These are phyloP conservation scores for Cantharis flavilabris DNA, from an alignment of 2,888 invertebrate species.

Conservation along the genomic window DNA sequence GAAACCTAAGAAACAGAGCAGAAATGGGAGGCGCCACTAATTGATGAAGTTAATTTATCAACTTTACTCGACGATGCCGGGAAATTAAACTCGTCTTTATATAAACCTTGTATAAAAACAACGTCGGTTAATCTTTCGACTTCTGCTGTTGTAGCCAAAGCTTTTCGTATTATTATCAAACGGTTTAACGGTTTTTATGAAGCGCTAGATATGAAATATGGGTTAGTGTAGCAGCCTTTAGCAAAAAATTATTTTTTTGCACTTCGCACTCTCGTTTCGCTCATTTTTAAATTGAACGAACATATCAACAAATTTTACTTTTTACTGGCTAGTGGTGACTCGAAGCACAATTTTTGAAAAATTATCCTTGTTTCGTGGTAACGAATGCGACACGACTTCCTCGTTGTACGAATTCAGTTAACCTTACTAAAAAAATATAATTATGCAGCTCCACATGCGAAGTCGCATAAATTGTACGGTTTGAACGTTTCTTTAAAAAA, in stretches of 20 bases:
- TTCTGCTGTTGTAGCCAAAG: slow-evolving; percentile 31
- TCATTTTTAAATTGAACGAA: not conserved
- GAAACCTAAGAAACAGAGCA: slow-evolving; percentile 32
- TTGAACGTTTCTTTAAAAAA: not conserved
- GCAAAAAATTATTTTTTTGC: not conserved
- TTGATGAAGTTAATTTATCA: slow-evolving; percentile 42
- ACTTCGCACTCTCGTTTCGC: not conserved
- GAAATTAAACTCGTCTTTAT: slow-evolving; percentile 39
- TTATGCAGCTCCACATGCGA: not conserved
- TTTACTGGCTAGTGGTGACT: no score
- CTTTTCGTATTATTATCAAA: slow-evolving; percentile 31
- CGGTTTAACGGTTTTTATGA: slow-evolving; percentile 27
- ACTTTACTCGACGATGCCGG: slow-evolving; percentile 39
- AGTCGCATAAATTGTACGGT: not conserved
- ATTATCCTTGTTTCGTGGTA: no score
- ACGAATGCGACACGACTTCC: not conserved
- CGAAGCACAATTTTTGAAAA: no score
- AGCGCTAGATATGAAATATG: slow-evolving; percentile 26
- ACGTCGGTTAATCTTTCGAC: slow-evolving; percentile 34
- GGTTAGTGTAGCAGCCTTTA: slow-evolving; percentile 17
- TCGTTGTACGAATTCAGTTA: not conserved
- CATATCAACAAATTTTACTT: not conserved
- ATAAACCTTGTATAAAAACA: slow-evolving; percentile 34
- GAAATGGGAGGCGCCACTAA: slow-evolving; percentile 39
- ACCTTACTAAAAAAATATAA: not conserved